Evolutionary conservation across 2,888 invertebrate genomes (phyloP), one percentile per base, ranked within the genome.

Genomic region (Didymodactylos carnosus): DNA sequence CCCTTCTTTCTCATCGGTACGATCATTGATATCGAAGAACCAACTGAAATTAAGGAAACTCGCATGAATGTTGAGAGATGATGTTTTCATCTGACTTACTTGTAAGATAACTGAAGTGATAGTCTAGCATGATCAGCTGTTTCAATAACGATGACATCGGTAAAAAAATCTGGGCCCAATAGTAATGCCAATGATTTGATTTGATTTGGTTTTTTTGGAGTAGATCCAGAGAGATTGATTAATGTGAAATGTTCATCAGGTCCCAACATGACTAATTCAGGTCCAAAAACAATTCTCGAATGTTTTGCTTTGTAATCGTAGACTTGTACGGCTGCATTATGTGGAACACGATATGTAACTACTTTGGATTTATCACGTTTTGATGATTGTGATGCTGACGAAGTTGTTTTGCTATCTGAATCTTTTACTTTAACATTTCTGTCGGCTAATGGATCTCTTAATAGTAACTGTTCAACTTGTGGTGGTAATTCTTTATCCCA

Each of bases 181-280:
- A 85, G 79, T 41, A 85, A 80, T 76, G 84, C 85, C 25, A 85
- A 79, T 19, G 84, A 79, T 75, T 84, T 83, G 78, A 85, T 86
- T 71, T 81, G 78, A 77, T 84, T 85, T 6, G 84, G 84, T 74
- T 83, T 82, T 79, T 85, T 85, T 19, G 85, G 85, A 76, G 84
- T 84, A 10, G 84, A 85, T 16, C 85, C 85, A 13, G 84, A 85
- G 71, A 85, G 77, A 75, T 82, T 81, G 29, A 85, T 80, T 78
- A 84, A 84, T 3, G 85, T 86, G 78, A 85, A 85, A 78, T 86
- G 84, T 76, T 85, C 85, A 77, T 86, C 85, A 3, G 85, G 85
- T 10, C 82, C 82, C 40, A 85, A 78, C 85, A 86, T 85, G 14
- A 86, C 85, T 76, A 85, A 79, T 75, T 86, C 85, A n/a, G 85